Evolutionary conservation across 37 sponge, comb jelly and placozoan species (phyloP).

Genomic region (Crambe crambe): DNA sequence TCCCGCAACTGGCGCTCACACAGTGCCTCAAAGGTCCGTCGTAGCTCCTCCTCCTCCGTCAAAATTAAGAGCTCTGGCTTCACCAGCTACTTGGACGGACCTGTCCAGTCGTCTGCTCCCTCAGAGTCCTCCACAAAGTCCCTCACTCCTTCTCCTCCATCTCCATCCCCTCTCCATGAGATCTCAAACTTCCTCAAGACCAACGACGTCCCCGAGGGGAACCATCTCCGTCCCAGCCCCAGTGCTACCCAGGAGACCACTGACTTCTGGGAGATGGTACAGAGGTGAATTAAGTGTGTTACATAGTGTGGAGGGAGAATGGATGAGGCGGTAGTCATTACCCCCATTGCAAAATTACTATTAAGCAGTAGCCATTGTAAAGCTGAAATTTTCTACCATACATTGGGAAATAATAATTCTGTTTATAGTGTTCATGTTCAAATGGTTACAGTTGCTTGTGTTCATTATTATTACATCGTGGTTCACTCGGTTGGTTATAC

Average conservation of each 20-base stretch:
- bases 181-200: conserved; percentile 14
- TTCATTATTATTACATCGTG: too few species aligned
- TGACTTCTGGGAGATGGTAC: conserved; percentile 49
- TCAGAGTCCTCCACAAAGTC: background rate
- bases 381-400: too few species aligned
- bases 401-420: too few species aligned
- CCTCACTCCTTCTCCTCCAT: background rate
- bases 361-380: too few species aligned
- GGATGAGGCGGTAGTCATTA: background rate
- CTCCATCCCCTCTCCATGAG: conserved; percentile 8
- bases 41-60: background rate
- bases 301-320: too few species aligned
- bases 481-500: too few species aligned
- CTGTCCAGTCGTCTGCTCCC: background rate
- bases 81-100: conserved; percentile 24
- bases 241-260: background rate
- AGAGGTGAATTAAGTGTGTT: conserved; percentile 34
- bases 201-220: background rate
- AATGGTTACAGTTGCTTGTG: too few species aligned
- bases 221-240: conserved; percentile 3
- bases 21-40: background rate
- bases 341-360: too few species aligned
- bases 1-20: background rate
- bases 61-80: conserved; percentile 20
- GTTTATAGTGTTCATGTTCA: too few species aligned